Evolutionary conservation across 2,888 invertebrate species (phyloP), one percentile per base, ranked within the genome.

Genomic region (Drosophila cyrtoloma): DNA sequence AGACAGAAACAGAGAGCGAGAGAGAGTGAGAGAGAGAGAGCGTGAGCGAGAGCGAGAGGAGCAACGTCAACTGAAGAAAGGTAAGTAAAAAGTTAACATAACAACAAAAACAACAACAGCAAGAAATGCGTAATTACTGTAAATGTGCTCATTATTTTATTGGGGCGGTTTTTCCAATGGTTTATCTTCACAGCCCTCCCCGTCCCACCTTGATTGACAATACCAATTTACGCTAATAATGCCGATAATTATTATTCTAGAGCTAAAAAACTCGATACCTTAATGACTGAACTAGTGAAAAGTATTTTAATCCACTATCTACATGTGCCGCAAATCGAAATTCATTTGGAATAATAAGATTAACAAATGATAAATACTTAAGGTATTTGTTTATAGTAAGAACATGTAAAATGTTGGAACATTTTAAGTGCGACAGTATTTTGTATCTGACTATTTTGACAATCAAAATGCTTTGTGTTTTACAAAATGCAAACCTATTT

Each of bases 11-110:
- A 32, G 14, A 33, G 22, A 26, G 12, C 12, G 32, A 14, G 66
- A 35, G 52, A 32, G 39, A 1, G 35, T 30, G 28, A 9, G 44
- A 44, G 19, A 28, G 16, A 4, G 33, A 1, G 10, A 32, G 32
- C 3, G 33, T 0, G 32, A 32, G 10, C 26, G 47, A 7, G 44
- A 16, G 58, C 39, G 33, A 52, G 7, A 59, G 51, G 39, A 33
- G 59, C 26, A 44, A n/a, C 50, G 16, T 3, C 35, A 65, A 58
- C 80, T 57, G 47, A 59, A 56, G n/a, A 69, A 57, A 65, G 64
- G 77, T 77, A 50, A 75, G 81, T 68, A 52, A 56, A 68, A 79
- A 59, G 44, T 56, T 57, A 33, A 58, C 19, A 62, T 39, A 52
- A 60, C 19, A 53, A 66, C 28, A 63, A 56, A 26, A 56, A 59